phyloP scores from a whole-genome alignment of 2,113 vertebrate species.

The Eulemur macaco region DNA sequence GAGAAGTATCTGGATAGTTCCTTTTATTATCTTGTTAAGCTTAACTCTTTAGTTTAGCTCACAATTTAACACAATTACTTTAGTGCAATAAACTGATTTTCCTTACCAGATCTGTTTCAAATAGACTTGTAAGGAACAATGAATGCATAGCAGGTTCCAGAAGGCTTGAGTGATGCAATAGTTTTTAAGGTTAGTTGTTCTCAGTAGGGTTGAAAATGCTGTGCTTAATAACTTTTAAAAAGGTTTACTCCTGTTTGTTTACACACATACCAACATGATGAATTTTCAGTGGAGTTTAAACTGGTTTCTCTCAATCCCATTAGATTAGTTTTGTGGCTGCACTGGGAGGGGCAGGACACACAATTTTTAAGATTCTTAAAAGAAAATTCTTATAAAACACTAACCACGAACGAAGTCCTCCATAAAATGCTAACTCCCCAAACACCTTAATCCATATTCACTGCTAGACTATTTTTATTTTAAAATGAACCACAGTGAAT shows the following conservation, averaged over 20 bases:
- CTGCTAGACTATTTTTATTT: slow-evolving; percentile 64
- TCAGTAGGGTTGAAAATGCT: neutral
- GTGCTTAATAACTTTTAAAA: neutral
- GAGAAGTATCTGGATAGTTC: neutral
- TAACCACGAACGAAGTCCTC: slow-evolving; percentile 27
- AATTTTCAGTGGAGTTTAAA: slow-evolving; percentile 20
- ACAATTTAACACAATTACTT: neutral
- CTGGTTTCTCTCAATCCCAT: neutral
- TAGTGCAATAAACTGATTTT: slow-evolving; percentile 5
- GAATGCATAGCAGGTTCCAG: neutral
- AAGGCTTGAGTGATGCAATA: neutral
- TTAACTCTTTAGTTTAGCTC: neutral
- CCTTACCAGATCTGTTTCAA: neutral
- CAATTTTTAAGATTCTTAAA: slow-evolving; percentile 21
- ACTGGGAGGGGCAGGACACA: neutral
- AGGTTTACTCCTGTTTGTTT: neutral
- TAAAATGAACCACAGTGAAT: slow-evolving; percentile 64
- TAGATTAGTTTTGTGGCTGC: slow-evolving; percentile 24
- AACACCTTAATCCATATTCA: slow-evolving; percentile 50
- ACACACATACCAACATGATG: neutral
- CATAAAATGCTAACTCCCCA: neutral
- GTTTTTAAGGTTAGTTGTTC: neutral
- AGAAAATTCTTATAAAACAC: slow-evolving; percentile 16
- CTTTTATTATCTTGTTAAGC: neutral
- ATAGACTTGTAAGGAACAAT: neutral